Evolutionary conservation across 2,797 vertebrate species (phyloP).

Genomic region (Tangara arthus): DNA sequence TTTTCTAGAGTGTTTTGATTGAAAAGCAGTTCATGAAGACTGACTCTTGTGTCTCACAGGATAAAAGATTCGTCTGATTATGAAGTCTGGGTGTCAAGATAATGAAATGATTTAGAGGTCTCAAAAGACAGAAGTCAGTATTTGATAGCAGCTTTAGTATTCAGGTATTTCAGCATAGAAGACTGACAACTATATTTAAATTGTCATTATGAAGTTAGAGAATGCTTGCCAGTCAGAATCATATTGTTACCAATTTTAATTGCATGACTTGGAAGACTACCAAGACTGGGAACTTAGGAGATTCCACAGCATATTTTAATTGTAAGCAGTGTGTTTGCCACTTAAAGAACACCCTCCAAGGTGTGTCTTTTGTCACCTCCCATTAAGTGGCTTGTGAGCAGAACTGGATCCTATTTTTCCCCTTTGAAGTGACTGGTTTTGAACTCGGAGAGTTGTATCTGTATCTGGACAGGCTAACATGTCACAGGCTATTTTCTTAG

Average conservation of each 20-base stretch:
- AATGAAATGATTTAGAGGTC: slow-evolving; percentile 14
- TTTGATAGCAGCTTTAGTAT: background rate
- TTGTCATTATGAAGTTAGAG: background rate
- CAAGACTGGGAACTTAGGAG: background rate
- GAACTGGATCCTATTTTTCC: background rate
- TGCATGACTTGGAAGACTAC: background rate
- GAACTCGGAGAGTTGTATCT: background rate
- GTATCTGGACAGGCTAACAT: background rate
- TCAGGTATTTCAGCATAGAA: background rate
- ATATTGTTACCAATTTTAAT: background rate
- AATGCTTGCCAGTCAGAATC: background rate
- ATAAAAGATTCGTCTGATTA: background rate
- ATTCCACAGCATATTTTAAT: background rate
- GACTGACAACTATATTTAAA: background rate
- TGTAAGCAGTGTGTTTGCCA: background rate
- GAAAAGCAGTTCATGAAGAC: background rate
- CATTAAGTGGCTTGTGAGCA: background rate
- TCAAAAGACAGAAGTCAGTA: background rate
- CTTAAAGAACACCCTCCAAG: background rate
- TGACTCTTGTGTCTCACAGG: background rate
- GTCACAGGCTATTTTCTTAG: too few species aligned
- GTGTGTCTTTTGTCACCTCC: background rate
- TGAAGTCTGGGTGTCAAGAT: slow-evolving; percentile 2
- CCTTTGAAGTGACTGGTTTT: background rate
- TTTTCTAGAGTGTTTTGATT: background rate